phyloP scores from a whole-genome alignment of 2,113 vertebrate genomes.

The Limnothrissa miodon region DNA sequence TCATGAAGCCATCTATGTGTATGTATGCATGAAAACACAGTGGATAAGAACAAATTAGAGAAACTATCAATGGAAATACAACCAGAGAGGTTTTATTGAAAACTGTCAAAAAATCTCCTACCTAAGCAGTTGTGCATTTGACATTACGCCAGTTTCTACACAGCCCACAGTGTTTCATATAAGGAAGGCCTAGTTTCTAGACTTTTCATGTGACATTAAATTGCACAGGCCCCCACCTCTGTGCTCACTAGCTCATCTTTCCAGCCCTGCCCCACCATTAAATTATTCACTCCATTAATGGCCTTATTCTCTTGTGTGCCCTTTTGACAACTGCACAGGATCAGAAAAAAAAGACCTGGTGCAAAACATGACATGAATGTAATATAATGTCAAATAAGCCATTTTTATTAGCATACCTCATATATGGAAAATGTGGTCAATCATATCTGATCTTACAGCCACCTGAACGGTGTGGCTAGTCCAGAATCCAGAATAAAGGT shows the following conservation, averaged over 20 bases:
- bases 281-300: slow-evolving; percentile 59
- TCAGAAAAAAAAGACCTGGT: slow-evolving; percentile 45
- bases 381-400: slow-evolving; percentile 41
- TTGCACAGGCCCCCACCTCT: too few species aligned
- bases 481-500: neutral
- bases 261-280: slow-evolving; percentile 55
- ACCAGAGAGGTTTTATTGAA: too few species aligned
- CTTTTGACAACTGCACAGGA: slow-evolving; percentile 48
- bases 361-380: slow-evolving; percentile 60
- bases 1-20: neutral
- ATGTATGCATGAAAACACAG: slow-evolving; percentile 38
- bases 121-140: too few species aligned
- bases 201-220: too few species aligned
- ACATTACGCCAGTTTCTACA: too few species aligned
- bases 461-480: neutral
- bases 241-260: slow-evolving; percentile 61
- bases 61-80: too few species aligned
- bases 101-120: too few species aligned
- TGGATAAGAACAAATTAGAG: neutral
- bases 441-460: neutral
- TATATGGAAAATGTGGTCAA: neutral
- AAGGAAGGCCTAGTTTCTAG: too few species aligned
- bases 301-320: slow-evolving; percentile 48
- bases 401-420: neutral
- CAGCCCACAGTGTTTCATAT: too few species aligned